Base-by-base conservation (phyloP, 2,888 invertebrate species). In the Sminthurides aquaticus region DNA sequence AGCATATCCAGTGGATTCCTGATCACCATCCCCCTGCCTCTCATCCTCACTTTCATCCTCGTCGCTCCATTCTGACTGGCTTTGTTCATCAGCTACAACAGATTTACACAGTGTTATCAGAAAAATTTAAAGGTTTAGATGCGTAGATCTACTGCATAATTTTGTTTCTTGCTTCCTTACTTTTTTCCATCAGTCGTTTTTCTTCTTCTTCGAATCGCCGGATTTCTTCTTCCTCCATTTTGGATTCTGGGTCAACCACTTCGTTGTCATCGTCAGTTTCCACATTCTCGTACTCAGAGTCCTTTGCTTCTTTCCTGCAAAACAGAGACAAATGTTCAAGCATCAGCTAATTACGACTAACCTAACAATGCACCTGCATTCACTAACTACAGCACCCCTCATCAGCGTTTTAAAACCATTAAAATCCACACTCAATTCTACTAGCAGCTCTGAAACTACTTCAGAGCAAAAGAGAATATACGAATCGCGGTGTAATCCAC, bases 61-160 rank as follows among this genome's bases (percentile, higher is more conserved):
- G 20, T 85, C 84, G 70, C 88, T 88, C 89, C 89, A 89, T 77
- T 90, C 90, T n/a, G 89, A 89, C 75, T 89, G 87, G 79, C 89
- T 89, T n/a, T 76, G 73, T 65, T 77, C 76, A 66, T 73, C 73
- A 20, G 72, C 71, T 66, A 58, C 59, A 64, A 60, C 34, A 34
- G 8, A 34, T 58, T 15, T 8, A 58, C 28, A 20, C 34, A 57
- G 8, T 8, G 8, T 54, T 8, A 8, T 54, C 22, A 54, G 20
- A 54, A 54, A 8, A 54, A 54, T 15, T 22, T 15, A 18, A 15
- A 20, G 8, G 20, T 20, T 8, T 18, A 15, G 11, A 54, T 54
- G 15, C 22, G 8, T n/a, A 43, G 15, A 43, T 43, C 15, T 43
- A 15, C 8, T 43, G 48, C 8, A 43, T 43, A 15, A 15, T 15